A percentile compares a stretch with the other conserved stretches of the same genome.
phyloP scores from a whole-genome alignment of 2,888 invertebrate species.

The Papilio protenor region DNA sequence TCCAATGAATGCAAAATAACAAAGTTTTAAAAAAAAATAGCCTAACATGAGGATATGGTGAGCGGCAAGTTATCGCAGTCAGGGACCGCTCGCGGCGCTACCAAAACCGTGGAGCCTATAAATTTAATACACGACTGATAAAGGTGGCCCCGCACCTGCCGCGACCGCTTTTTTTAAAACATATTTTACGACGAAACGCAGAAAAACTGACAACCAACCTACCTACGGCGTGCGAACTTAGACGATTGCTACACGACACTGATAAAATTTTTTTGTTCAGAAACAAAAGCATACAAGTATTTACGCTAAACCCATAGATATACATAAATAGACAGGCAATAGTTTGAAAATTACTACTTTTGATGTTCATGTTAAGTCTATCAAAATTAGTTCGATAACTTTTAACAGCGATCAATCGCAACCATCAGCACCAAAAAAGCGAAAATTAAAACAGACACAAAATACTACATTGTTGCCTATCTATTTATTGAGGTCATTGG shows the following conservation, averaged over 20 bases:
- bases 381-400: too few relatives aligned
- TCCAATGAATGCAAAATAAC: slow-evolving; percentile 40
- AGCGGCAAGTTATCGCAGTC: slow-evolving; percentile 50
- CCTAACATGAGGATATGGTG: slow-evolving; percentile 50
- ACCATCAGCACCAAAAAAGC: too few relatives aligned
- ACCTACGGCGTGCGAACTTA: slow-evolving; percentile 42
- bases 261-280: slow-evolving; percentile 2
- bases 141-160: slow-evolving; percentile 72
- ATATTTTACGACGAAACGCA: slow-evolving; percentile 72
- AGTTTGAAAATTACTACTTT: too few relatives aligned
- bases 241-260: slow-evolving; percentile 16
- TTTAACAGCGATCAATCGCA: too few relatives aligned
- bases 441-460: too few relatives aligned
- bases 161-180: slow-evolving; percentile 64
- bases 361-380: too few relatives aligned
- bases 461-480: too few relatives aligned
- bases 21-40: slow-evolving; percentile 49
- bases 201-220: slow-evolving; percentile 65
- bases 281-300: neutral
- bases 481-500: too few relatives aligned
- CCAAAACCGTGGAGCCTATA: slow-evolving; percentile 69
- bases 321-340: too few relatives aligned
- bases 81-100: slow-evolving; percentile 72
- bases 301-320: neutral
- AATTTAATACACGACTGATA: slow-evolving; percentile 71